Conservation (phyloP, 1,140 invertebrate species). For the Nebria ingens region DNA sequence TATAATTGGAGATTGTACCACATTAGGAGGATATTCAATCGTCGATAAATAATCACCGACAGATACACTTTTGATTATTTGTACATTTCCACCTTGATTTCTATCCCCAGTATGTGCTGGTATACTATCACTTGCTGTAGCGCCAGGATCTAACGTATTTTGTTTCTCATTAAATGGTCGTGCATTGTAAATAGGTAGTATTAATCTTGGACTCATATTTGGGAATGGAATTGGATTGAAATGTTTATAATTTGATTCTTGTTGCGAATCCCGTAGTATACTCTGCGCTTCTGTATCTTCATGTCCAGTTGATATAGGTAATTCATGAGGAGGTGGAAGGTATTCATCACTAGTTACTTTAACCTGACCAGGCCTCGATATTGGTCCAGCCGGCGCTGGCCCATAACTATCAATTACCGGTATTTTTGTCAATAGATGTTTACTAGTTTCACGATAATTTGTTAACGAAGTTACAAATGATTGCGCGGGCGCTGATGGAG, state of each 20-base stretch:
- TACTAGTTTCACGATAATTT: not conserved
- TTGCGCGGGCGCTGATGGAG: not conserved
- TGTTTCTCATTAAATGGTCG: constrained; percentile 33
- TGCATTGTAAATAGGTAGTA: constrained; percentile 46
- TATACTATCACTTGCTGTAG: not conserved
- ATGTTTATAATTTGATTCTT: constrained; percentile 22
- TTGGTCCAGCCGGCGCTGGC: constrained; percentile 34
- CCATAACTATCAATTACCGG: constrained; percentile 27
- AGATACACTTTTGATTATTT: constrained; percentile 48
- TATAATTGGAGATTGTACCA: constrained; percentile 50
- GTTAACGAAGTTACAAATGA: not conserved
- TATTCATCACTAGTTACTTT: constrained; percentile 22
- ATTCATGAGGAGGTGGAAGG: constrained; percentile 9
- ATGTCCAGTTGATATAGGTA: constrained; percentile 3
- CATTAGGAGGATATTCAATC: constrained; percentile 51
- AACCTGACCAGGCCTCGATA: constrained; percentile 18
- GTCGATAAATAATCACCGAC: constrained; percentile 50
- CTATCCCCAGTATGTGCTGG: constrained; percentile 8
- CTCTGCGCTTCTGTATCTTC: not conserved
- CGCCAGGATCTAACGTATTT: constrained; percentile 4
- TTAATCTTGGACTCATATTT: constrained; percentile 39
- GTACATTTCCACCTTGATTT: constrained; percentile 30
- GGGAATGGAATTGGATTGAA: constrained; percentile 42
- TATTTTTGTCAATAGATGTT: constrained; percentile 1
- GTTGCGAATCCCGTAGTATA: not conserved